phyloP scores from a whole-genome alignment of 35 echinoderm and acorn worm species.

The Hemicentrotus pulcherrimus region DNA sequence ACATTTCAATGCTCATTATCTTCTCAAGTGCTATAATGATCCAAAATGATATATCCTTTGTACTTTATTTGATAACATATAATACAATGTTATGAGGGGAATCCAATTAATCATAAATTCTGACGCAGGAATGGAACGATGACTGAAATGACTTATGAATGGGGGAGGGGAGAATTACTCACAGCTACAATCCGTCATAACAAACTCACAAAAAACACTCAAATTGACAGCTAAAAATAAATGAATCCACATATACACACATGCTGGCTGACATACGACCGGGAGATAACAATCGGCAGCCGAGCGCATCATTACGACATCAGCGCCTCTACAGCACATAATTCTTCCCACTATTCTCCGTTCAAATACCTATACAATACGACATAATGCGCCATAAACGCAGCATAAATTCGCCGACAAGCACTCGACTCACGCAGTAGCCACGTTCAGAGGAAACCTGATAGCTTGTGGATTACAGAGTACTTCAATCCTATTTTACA shows the following conservation, averaged over 20 bases:
- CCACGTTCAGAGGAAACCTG: background rate
- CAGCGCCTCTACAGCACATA: background rate
- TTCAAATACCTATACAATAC: constrained; percentile 33
- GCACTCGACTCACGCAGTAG: background rate
- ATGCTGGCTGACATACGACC: background rate
- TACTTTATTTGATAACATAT: too few relatives aligned
- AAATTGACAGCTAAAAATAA: background rate
- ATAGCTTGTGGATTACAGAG: background rate
- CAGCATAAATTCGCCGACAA: constrained; percentile 17
- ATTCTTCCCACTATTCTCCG: background rate
- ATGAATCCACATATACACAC: background rate
- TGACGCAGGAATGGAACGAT: background rate
- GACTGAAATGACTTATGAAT: background rate
- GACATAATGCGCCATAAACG: constrained; percentile 35
- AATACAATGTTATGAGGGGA: background rate
- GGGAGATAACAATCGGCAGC: background rate
- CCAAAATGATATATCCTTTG: too few relatives aligned
- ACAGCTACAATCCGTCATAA: background rate
- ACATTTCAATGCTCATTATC: background rate
- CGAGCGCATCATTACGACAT: background rate
- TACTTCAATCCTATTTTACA: constrained; percentile 25
- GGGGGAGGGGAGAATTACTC: background rate
- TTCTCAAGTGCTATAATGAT: background rate
- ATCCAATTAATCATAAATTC: background rate
- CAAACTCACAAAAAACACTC: background rate